Conservation (phyloP, 1,140 invertebrate genomes). For the Drosophila setifemur region DNA sequence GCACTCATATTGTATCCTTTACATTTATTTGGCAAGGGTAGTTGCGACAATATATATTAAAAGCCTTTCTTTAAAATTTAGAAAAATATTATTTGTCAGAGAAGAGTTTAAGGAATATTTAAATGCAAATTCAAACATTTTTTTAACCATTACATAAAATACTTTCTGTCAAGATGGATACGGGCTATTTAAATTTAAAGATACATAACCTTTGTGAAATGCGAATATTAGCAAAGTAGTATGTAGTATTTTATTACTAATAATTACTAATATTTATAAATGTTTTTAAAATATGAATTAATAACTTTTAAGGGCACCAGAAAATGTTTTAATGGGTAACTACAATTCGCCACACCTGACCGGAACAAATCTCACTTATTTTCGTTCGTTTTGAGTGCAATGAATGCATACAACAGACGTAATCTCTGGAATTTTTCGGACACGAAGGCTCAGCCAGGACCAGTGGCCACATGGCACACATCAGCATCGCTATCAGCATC, state of each 20-base stretch:
- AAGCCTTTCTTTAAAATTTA: neutral
- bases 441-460: constrained; percentile 10
- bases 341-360: neutral
- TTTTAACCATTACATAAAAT: too few species aligned
- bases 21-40: neutral
- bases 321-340: neutral
- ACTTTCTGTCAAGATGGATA: too few species aligned
- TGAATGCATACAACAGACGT: constrained; percentile 38
- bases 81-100: neutral
- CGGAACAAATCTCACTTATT: neutral
- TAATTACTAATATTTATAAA: too few species aligned
- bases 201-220: too few species aligned
- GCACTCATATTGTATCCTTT: constrained; percentile 14
- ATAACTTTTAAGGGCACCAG: neutral
- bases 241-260: too few species aligned
- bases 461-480: constrained; percentile 9
- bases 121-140: too few species aligned
- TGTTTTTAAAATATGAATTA: neutral
- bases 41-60: too few species aligned
- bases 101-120: too few species aligned
- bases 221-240: too few species aligned
- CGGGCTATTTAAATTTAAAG: too few species aligned
- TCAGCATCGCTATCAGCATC: constrained; percentile 11
- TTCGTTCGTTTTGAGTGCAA: neutral
- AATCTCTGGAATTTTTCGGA: constrained; percentile 34